Base-by-base conservation (phyloP, 2,113 vertebrate genomes). In the Crypturellus undulatus region DNA sequence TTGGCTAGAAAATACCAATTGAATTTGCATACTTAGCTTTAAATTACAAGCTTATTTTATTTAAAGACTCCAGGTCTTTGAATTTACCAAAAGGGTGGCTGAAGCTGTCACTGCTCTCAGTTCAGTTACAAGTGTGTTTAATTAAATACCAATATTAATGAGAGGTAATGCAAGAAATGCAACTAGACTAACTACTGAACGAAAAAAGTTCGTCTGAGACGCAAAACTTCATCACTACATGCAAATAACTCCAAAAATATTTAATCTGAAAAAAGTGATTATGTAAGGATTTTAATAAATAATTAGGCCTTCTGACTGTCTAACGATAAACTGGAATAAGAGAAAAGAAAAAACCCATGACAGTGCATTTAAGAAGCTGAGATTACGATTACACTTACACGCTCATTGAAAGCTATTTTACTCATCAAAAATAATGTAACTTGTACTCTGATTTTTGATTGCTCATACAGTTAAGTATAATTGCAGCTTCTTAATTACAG, bases 21-120 rank as follows among this genome's bases (percentile, higher is more conserved):
- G 11, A 34, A 78, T 63, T 43, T 71, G 40, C 20, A 56, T 51
- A 51, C 58, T 94, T 49, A 62, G 11, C 54, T 84, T 93, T 69
- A 36, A 87, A 68, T 88, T 24, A 34, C 26, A 79, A 91, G 62
- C 51, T 54, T 79, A n/a, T 26, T 93, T 82, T 82, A 82, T 88
- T 91, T 73, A 94, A 85, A 59, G 70, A 95, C 93, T 96, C 78
- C 88, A 64, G 81, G 81, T 49, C 32, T 92, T 83, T 90, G 60
- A 52, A 36, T 89, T 84, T 95, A 79, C 72, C 93, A 91, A 92
- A 84, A 92, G 32, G 64, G 36, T 30, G 81, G 24, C 73, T 70
- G 56, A 77, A 89, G 84, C 51, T 77, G 86, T 90, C 54, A 79
- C 84, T 93, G 96, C 70, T 85, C 83, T 76, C 81, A 87, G 38